These are phyloP conservation scores for Nestor notabilis DNA, from an alignment of 2,113 vertebrate genomes.

Conservation along the genomic window DNA sequence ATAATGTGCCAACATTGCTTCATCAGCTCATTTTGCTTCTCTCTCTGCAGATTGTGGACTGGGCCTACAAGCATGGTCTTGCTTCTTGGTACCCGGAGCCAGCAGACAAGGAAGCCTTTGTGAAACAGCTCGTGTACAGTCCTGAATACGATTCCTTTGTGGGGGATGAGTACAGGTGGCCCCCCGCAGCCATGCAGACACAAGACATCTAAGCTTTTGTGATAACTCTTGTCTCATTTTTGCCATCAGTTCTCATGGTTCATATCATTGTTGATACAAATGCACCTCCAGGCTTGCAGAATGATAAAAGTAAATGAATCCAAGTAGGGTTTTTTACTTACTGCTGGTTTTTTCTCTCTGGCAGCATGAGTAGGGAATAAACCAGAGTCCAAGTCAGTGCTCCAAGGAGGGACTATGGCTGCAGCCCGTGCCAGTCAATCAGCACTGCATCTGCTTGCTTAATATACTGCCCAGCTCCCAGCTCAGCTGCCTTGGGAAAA, in stretches of 20 bases:
- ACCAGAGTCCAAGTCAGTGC: not conserved
- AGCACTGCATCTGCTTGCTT: not conserved
- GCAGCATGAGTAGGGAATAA: not conserved
- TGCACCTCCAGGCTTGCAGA: not conserved
- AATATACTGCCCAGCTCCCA: not conserved
- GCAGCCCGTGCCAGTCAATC: not conserved
- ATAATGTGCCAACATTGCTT: fast-evolving
- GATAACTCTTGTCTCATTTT: not conserved
- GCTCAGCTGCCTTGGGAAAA: not conserved
- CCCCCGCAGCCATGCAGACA: slow-evolving; percentile 83
- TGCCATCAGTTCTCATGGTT: not conserved
- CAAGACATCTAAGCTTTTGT: slow-evolving; percentile 82
- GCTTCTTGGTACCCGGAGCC: slow-evolving; percentile 93
- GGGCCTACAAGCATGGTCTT: slow-evolving; percentile 88
- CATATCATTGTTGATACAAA: not conserved
- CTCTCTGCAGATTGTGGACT: slow-evolving; percentile 83
- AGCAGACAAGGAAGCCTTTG: slow-evolving; percentile 92
- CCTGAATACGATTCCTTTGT: slow-evolving; percentile 92
- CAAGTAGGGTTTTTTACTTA: not conserved
- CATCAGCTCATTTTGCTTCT: not conserved
- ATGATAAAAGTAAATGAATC: slow-evolving; percentile 5
- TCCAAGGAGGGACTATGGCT: not conserved
- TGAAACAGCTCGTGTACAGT: slow-evolving; percentile 88
- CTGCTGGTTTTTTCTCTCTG: slow-evolving; percentile 3
- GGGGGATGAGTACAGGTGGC: slow-evolving; percentile 90